Evolutionary conservation across 1,140 invertebrate genomes (phyloP).

Genomic region (Platorchestia sp.): DNA sequence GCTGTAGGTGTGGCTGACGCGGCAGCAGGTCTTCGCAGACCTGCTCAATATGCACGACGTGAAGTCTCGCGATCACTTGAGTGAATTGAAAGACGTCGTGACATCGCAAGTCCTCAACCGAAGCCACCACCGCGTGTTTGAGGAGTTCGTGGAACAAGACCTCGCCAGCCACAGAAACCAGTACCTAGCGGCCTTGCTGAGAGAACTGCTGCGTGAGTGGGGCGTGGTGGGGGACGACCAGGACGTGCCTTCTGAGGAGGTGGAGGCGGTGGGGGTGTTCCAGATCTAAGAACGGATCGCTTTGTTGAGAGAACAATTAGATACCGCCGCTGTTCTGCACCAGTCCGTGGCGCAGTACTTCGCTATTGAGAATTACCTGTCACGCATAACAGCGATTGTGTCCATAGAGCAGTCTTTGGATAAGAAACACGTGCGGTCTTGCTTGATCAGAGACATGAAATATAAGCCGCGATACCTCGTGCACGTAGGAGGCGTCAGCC

Average conservation of each 20-base stretch:
- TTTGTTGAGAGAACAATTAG: not conserved
- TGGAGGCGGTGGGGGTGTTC: not conserved
- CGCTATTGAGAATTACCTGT: slow-evolving; percentile 3
- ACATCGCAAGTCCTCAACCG: not conserved
- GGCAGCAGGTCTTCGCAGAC: not conserved
- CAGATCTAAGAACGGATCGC: not conserved
- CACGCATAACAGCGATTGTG: not conserved
- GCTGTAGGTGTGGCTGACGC: not conserved
- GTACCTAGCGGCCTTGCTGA: not conserved
- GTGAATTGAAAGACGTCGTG: not conserved
- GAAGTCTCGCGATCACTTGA: not conserved
- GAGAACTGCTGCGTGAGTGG: not conserved
- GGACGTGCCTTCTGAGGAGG: not conserved
- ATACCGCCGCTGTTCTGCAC: not conserved
- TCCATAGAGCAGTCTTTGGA: not conserved
- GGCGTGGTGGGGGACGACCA: not conserved
- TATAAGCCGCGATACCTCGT: not conserved
- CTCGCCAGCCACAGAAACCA: not conserved
- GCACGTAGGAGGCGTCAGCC: not conserved
- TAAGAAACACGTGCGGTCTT: not conserved
- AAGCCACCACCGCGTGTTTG: not conserved
- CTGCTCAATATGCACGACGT: not conserved
- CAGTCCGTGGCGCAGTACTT: not conserved
- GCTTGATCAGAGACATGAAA: not conserved
- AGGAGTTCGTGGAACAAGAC: not conserved